Conservation (phyloP, 2,888 invertebrate species). For the Trichacis sp. region DNA sequence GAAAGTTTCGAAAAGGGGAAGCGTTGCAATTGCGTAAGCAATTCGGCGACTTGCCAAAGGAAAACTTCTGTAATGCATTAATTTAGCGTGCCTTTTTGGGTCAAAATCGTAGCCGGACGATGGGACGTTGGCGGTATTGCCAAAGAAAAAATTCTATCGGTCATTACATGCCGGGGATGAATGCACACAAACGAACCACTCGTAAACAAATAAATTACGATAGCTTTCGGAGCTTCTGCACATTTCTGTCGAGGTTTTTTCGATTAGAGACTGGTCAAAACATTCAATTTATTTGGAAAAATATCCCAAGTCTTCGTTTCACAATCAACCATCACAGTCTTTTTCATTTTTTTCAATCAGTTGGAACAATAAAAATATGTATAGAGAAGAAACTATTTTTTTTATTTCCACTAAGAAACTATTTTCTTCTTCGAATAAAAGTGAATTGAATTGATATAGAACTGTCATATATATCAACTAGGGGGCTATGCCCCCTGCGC, state of each 20-base stretch:
- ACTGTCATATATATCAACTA: no score
- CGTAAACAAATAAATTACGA: conserved; percentile 58
- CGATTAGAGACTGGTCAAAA: no score
- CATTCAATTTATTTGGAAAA: no score
- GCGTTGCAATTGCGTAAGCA: conserved; percentile 54
- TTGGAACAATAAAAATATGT: no score
- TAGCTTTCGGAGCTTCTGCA: conserved; percentile 19
- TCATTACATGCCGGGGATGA: conserved; percentile 28
- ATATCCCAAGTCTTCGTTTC: no score
- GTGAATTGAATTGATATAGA: no score
- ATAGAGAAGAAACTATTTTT: no score
- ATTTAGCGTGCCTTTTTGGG: conserved; percentile 66
- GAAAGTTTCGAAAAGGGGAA: conserved; percentile 46
- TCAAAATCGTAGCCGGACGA: conserved; percentile 58
- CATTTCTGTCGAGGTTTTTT: background rate
- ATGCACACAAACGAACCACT: conserved; percentile 32
- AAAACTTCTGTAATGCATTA: conserved; percentile 63
- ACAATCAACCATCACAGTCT: no score
- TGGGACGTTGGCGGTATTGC: conserved; percentile 57
- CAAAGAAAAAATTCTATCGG: conserved; percentile 42
- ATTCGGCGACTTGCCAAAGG: conserved; percentile 63
- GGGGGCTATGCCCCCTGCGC: no score
- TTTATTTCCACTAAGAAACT: no score
- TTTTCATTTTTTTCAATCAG: no score
- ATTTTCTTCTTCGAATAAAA: no score